Evolutionary conservation across 2,113 vertebrate species (phyloP).

Genomic region (Tiliqua scincoides): DNA sequence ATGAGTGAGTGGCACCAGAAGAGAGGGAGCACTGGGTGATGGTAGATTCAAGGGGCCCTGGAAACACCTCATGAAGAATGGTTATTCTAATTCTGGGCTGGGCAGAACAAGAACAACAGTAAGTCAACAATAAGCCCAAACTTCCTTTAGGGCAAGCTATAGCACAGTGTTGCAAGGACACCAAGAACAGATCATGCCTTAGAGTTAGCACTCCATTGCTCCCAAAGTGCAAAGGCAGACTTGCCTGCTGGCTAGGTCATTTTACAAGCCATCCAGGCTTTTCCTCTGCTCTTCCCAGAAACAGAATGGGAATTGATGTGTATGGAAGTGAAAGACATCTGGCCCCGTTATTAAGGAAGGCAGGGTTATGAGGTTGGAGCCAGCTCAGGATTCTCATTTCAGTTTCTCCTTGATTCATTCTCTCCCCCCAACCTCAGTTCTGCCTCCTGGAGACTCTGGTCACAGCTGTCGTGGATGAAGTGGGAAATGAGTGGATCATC

Average conservation of each 20-base stretch:
- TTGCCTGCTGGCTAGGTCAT: background rate
- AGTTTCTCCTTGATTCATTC: background rate
- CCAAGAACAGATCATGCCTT: background rate
- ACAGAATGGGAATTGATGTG: background rate
- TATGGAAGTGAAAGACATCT: background rate
- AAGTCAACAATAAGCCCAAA: background rate
- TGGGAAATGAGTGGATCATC: constrained; percentile 96
- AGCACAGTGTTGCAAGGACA: background rate
- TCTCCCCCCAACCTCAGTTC: constrained; percentile 76
- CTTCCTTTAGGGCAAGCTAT: background rate
- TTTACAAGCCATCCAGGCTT: background rate
- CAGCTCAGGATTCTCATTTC: background rate
- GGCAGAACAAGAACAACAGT: background rate
- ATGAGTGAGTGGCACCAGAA: background rate
- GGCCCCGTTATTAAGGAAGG: background rate
- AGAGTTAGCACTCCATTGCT: background rate
- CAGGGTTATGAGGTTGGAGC: too few relatives aligned
- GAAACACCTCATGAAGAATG: background rate
- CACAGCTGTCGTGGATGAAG: constrained; percentile 95
- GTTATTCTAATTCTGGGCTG: background rate
- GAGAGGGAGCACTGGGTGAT: background rate
- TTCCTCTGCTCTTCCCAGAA: background rate
- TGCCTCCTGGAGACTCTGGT: constrained; percentile 96
- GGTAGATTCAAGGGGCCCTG: background rate
- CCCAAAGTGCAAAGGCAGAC: background rate